These are phyloP conservation scores for Dendrolimus pini DNA, from an alignment of 2,888 invertebrate species.

Conservation along the genomic window DNA sequence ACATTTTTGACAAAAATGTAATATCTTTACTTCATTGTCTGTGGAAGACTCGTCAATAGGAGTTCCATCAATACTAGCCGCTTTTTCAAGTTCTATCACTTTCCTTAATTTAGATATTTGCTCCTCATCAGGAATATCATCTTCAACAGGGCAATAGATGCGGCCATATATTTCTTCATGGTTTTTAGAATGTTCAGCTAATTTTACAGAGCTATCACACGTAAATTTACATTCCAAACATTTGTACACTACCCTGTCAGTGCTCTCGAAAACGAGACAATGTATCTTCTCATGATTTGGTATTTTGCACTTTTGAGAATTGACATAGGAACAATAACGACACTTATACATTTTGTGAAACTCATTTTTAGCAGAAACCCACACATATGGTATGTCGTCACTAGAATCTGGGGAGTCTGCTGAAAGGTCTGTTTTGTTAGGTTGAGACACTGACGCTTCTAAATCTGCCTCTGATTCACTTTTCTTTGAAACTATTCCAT, in stretches of 20 bases:
- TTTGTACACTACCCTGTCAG: conserved; percentile 73
- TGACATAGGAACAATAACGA: conserved; percentile 89
- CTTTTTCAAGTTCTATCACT: conserved; percentile 56
- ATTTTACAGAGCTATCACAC: conserved; percentile 82
- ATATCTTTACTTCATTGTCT: conserved; percentile 47
- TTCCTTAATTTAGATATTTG: conserved; percentile 71
- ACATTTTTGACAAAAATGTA: conserved; percentile 88
- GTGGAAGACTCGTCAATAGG: conserved; percentile 34
- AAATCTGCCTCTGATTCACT: conserved; percentile 58
- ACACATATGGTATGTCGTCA: conserved; percentile 83
- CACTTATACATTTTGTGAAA: conserved; percentile 91
- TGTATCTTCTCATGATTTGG: conserved; percentile 91
- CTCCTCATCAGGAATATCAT: conserved; percentile 80
- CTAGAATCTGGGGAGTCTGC: conserved; percentile 42
- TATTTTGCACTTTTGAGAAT: conserved; percentile 86
- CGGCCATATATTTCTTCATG: conserved; percentile 83
- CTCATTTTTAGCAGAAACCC: conserved; percentile 84
- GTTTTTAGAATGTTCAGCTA: conserved; percentile 84
- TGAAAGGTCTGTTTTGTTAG: conserved; percentile 31
- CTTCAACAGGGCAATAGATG: conserved; percentile 83
- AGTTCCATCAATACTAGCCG: conserved; percentile 25
- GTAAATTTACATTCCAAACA: conserved; percentile 89
- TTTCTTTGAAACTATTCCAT: conserved; percentile 74
- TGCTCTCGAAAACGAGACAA: conserved; percentile 63
- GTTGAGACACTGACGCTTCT: conserved; percentile 37